Base-by-base conservation (phyloP, 2,888 invertebrate species). In the Metellina segmentata region DNA sequence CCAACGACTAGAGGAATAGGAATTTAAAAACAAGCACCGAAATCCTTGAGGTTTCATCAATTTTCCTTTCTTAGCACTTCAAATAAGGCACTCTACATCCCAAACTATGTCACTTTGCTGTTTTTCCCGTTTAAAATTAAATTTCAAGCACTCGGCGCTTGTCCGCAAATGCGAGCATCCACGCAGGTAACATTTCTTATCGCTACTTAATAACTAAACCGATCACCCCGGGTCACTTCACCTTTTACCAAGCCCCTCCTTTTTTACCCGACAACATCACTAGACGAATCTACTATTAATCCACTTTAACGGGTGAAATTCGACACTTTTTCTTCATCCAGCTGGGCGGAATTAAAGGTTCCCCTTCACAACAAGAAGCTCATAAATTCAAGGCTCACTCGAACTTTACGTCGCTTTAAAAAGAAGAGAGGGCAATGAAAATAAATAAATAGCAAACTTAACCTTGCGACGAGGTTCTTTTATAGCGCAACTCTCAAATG, bases 361-460 rank as follows among this genome's bases (percentile, higher is more conserved):
- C 20, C 20, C 87, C n/a, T 53, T 53, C 81, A 79, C 81, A 79
- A 72, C 48, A 71, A 87, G 71, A 51, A 71, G 71, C 79, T 81
- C 87, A 78, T 87, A 87, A 87, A 87, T 87, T 87, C 53, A 71
- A 52, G 19, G 49, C 72, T 71, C 79, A 72, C 79, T 86, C 52
- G 87, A 87, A 87, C 72, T 87, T 81, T 71, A 81, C 79, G 87
- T 53, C 79, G 71, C 53, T 78, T 69, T 34, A 87, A 79, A 87
- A 87, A 87, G 48, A 20, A 87, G n/a, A n/a, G n/a, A n/a, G 13
- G 49, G 51, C 16, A 79, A 81, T 48, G 87, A 81, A 79, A 81
- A 87, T 87, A 87, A 87, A 87, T 87, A 87, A 87, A 71, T 81
- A 51, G 53, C 81, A n/a, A 78, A 78, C 71, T 72, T 81, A 87